Evolutionary conservation across 2,888 invertebrate species (phyloP).

Genomic region (Drosophila paranaensis): DNA sequence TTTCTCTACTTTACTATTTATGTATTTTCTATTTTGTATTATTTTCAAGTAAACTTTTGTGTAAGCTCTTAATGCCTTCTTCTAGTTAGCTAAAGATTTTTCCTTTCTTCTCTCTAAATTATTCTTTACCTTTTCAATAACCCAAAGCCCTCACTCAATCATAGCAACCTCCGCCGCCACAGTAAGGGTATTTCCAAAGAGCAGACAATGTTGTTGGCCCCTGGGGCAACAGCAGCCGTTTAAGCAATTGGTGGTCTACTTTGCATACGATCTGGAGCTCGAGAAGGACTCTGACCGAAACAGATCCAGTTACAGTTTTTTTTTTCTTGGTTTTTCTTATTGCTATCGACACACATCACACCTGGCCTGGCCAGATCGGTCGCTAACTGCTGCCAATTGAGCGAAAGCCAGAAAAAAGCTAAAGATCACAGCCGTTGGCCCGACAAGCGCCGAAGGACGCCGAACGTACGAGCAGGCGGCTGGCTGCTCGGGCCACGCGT

Average conservation of each 20-base stretch:
- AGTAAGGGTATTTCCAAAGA: constrained; percentile 24
- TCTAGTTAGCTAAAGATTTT: too few relatives aligned
- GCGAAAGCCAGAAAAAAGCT: constrained; percentile 31
- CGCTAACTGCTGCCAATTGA: constrained; percentile 51
- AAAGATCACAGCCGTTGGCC: constrained; percentile 75
- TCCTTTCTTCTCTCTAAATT: too few relatives aligned
- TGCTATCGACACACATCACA: constrained; percentile 55
- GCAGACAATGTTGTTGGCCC: constrained; percentile 27
- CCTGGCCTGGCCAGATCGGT: constrained; percentile 33
- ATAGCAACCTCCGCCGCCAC: rapidly evolving
- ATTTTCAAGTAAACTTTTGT: too few relatives aligned
- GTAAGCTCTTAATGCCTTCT: too few relatives aligned
- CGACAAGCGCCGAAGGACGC: constrained; percentile 37
- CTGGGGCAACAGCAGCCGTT: constrained; percentile 54
- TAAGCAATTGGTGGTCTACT: constrained; percentile 57
- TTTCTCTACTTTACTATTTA: too few relatives aligned
- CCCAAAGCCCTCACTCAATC: not conserved
- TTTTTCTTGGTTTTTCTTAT: not conserved
- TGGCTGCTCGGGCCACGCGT: constrained; percentile 67
- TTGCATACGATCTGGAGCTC: constrained; percentile 56
- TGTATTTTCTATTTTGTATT: too few relatives aligned
- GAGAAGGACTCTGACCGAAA: constrained; percentile 13
- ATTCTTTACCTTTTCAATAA: not conserved
- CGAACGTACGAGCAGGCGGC: not conserved
- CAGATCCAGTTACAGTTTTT: constrained; percentile 52